A percentile compares a stretch with the other conserved stretches of the same genome.
These are phyloP conservation scores for Pterostichus niger DNA, from an alignment of 2,888 invertebrate genomes.

Conservation along the genomic window DNA sequence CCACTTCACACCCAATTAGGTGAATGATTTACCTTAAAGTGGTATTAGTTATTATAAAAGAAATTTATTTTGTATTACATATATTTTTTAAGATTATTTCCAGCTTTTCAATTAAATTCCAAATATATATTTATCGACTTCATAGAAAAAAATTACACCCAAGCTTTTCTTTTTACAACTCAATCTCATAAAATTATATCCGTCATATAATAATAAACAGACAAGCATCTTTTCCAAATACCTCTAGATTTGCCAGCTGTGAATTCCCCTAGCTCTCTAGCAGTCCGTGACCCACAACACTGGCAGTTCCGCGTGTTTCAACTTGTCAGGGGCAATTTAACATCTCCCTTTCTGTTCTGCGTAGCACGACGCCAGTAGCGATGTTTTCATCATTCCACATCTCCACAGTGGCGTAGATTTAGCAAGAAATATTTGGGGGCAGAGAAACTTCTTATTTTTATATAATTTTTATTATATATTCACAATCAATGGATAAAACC, in stretches of 20 bases:
- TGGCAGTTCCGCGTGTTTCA: not conserved
- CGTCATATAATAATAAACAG: not conserved
- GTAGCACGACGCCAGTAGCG: not conserved
- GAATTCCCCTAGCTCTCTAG: not conserved
- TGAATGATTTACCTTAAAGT: too few relatives aligned
- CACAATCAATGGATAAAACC: too few relatives aligned
- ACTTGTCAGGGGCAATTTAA: slow-evolving; percentile 45
- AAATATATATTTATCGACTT: too few relatives aligned
- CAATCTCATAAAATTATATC: too few relatives aligned
- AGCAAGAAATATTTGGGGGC: not conserved
- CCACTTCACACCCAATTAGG: too few relatives aligned
- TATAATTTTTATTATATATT: too few relatives aligned
- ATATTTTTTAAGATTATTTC: too few relatives aligned
- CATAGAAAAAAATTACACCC: not conserved
- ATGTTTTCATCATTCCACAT: not conserved
- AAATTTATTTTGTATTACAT: too few relatives aligned
- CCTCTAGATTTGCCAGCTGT: too few relatives aligned
- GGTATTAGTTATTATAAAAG: too few relatives aligned
- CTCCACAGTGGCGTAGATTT: not conserved
- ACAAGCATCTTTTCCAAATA: not conserved
- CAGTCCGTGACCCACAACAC: slow-evolving; percentile 16
- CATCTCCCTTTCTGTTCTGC: slow-evolving; percentile 21
- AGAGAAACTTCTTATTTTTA: not conserved
- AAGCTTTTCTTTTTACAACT: not conserved
- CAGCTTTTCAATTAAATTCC: too few relatives aligned